These are phyloP conservation scores for Ciconia nigra DNA, from an alignment of 2,797 vertebrate species.

Conservation along the genomic window DNA sequence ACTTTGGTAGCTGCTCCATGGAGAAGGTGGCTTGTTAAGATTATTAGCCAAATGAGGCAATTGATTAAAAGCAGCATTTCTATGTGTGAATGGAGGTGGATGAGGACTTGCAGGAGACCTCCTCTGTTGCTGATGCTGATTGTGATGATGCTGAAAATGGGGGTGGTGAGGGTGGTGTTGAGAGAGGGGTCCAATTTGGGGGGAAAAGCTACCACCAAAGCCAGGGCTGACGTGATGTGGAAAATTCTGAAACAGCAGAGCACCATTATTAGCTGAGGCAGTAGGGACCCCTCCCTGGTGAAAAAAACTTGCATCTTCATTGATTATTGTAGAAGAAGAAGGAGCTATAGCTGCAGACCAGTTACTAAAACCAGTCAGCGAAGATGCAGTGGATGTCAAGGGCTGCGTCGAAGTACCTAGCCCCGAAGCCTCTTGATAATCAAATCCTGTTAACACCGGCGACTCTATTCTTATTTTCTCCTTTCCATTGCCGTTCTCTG, in stretches of 20 bases:
- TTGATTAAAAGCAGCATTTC: constrained; percentile 95
- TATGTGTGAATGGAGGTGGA: constrained; percentile 91
- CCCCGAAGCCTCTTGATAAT: constrained; percentile 93
- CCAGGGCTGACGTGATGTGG: constrained; percentile 94
- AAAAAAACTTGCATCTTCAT: constrained; percentile 96
- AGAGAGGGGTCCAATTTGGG: constrained; percentile 95
- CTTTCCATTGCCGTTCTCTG: constrained; percentile 88
- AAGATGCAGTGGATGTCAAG: constrained; percentile 92
- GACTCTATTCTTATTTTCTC: constrained; percentile 96
- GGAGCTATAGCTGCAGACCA: constrained; percentile 96
- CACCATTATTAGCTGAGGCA: constrained; percentile 91
- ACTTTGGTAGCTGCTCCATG: constrained; percentile 98
- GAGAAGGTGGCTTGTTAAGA: constrained; percentile 94
- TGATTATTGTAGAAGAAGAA: constrained; percentile 92
- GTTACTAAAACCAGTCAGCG: constrained; percentile 95
- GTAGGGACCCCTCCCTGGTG: constrained; percentile 87
- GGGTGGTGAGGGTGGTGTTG: constrained; percentile 97
- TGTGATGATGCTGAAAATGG: constrained; percentile 95
- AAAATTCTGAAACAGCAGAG: constrained; percentile 98
- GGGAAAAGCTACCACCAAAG: constrained; percentile 95
- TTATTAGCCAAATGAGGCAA: constrained; percentile 93
- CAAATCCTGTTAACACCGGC: constrained; percentile 92
- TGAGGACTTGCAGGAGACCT: constrained; percentile 95
- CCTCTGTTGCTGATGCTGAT: constrained; percentile 94
- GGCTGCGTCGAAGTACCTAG: constrained; percentile 91